Percentiles rank a stretch among this genome's conserved stretches.
phyloP scores from a whole-genome alignment of 2,113 vertebrate species.

The Leiothrix lutea region DNA sequence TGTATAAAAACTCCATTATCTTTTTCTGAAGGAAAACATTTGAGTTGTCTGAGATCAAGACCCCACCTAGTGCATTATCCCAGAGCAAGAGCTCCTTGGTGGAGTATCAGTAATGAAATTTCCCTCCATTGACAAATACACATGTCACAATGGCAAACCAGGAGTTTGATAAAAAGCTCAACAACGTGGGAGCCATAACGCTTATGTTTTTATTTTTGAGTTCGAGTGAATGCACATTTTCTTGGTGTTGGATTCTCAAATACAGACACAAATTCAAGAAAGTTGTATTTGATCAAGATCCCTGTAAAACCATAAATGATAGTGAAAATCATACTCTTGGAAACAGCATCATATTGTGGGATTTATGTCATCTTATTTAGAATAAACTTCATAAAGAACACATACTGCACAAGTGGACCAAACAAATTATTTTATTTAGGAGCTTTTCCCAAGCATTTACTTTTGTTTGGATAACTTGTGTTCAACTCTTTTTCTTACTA shows the following conservation, averaged over 20 bases:
- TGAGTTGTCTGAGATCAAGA: neutral
- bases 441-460: neutral
- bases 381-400: neutral
- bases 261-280: neutral
- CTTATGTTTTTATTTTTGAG: neutral
- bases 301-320: neutral
- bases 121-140: neutral
- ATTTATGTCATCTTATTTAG: neutral
- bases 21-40: neutral
- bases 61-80: rapidly evolving
- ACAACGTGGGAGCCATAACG: neutral
- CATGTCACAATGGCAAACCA: neutral
- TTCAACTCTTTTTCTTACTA: neutral
- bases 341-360: neutral
- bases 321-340: neutral
- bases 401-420: neutral
- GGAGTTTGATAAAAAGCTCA: neutral
- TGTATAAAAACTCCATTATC: neutral
- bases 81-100: neutral
- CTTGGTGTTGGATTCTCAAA: neutral
- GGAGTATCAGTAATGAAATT: neutral
- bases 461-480: neutral
- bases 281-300: neutral
- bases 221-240: neutral
- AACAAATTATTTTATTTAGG: neutral